Base-by-base conservation (phyloP, 2,113 vertebrate species). In the Aptenodytes forsteri region DNA sequence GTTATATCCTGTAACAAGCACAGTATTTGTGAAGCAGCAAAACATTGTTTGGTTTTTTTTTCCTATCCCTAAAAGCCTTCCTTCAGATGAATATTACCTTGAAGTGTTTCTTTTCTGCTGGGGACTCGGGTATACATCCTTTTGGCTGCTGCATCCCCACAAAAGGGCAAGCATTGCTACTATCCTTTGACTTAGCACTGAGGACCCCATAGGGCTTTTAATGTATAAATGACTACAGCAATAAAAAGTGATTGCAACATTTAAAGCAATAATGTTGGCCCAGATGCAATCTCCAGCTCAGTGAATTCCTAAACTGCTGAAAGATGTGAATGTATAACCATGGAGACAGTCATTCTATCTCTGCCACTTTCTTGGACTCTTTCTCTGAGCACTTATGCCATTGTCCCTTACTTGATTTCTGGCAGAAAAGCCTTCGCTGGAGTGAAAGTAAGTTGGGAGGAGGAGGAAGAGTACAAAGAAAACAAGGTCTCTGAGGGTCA, bases 1-100 rank as follows among this genome's bases (percentile, higher is more conserved):
- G 78, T 90, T 93, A 95, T 73, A 88, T 96, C 87, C 97, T 95
- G 87, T 85, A 94, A 76, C 80, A 83, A 55, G 38, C 42, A 73
- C 3, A 83, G 27, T 67, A 79, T 90, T 91, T 91, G 27, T 72
- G 40, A 90, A 93, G 34, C 16, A 85, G 25, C 5, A 83, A 93
- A 87, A 79, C 13, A 13, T 9, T 78, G 25, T n/a, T 78, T 73
- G 3, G 4, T 0, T 1, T 38, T 50, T 85, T 78, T 73, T 78
- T 65, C 25, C 14, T 49, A 65, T n/a, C 8, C 42, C 7, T 89
- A 56, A 84, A 89, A 87, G 11, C 17, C 44, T 65, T 79, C 17
- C 44, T 72, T 79, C 56, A 69, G 40, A 76, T 85, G 26, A 44
- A 82, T 91, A 87, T 84, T 52, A 55, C 65, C 32, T 69, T 47